Conservation (phyloP, 2,113 vertebrate species). For the Chelonoidis abingdonii region DNA sequence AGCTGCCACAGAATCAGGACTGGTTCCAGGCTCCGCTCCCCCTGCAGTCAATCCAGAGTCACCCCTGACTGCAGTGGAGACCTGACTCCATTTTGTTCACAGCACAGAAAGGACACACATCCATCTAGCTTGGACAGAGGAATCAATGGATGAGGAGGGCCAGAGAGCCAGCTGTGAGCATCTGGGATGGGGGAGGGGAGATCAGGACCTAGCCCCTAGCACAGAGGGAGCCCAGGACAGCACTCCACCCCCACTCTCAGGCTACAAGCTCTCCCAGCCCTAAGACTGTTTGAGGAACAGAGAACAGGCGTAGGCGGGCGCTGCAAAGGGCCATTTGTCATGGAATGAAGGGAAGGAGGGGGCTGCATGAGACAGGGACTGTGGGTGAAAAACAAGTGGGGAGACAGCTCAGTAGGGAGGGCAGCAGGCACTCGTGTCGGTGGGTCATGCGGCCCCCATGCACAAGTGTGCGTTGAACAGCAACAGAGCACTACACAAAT, state of each 20-base stretch:
- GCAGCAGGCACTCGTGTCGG: background rate
- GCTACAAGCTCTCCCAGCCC: background rate
- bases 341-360: background rate
- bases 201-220: background rate
- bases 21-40: too few species aligned
- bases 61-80: background rate
- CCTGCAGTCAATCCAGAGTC: background rate
- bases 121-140: background rate
- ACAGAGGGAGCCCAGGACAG: too few species aligned
- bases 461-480: too few species aligned
- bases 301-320: background rate
- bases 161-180: too few species aligned
- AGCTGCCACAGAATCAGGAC: background rate
- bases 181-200: too few species aligned
- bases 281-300: background rate
- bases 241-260: background rate
- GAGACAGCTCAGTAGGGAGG: background rate
- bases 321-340: background rate
- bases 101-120: background rate
- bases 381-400: background rate
- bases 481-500: too few species aligned
- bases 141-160: background rate
- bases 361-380: background rate
- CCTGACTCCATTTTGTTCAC: background rate
- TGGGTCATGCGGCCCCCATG: too few species aligned